These are phyloP conservation scores for Myioborus melanocephalus DNA, from an alignment of 2,797 vertebrate species.

Conservation along the genomic window DNA sequence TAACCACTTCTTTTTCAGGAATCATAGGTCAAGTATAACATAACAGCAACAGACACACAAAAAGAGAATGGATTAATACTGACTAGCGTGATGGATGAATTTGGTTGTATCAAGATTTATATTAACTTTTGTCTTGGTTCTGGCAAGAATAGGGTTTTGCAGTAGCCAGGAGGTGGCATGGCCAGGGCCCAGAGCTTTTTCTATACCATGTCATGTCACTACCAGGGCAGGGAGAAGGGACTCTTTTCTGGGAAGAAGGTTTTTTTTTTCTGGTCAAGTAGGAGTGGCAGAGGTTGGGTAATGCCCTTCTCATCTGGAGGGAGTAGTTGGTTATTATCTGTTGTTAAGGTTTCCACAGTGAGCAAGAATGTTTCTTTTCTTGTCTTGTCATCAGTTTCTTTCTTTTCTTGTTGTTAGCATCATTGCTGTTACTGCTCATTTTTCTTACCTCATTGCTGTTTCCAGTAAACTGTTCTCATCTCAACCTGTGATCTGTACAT, in stretches of 20 bases:
- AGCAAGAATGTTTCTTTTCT: background rate
- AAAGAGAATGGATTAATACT: background rate
- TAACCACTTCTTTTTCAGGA: background rate
- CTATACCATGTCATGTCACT: background rate
- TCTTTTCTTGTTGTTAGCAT: background rate
- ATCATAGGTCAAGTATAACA: background rate
- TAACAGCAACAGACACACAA: background rate
- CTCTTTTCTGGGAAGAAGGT: background rate
- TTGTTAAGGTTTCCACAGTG: background rate
- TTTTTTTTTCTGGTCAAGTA: background rate
- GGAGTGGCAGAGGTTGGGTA: background rate
- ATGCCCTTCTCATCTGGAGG: background rate
- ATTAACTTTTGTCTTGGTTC: background rate
- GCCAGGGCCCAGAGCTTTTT: background rate
- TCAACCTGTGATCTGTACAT: background rate
- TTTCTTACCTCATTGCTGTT: background rate
- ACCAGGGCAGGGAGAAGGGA: background rate
- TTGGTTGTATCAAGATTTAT: background rate
- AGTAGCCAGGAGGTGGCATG: background rate
- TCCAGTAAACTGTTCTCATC: background rate
- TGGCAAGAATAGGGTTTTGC: background rate
- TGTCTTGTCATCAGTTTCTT: too few species aligned
- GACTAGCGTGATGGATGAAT: background rate
- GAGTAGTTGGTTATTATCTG: background rate
- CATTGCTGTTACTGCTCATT: background rate